Conservation (phyloP, 2,113 vertebrate species). For the Nymphicus hollandicus region DNA sequence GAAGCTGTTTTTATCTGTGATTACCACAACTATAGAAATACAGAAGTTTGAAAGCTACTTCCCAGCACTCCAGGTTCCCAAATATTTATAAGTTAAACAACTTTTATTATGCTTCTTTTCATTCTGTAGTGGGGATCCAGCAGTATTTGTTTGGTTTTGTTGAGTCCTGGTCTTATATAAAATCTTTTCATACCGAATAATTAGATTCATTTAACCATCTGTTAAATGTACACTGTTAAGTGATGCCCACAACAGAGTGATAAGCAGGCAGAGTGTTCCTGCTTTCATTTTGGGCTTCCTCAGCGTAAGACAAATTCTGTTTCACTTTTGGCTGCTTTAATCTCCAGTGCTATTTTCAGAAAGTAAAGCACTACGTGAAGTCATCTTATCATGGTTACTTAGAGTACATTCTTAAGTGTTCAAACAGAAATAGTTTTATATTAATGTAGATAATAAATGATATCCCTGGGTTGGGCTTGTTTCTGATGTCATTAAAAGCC, state of each 20-base stretch:
- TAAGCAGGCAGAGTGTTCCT: not conserved
- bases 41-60: not conserved
- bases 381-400: not conserved
- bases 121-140: not conserved
- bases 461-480: not conserved
- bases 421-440: not conserved
- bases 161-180: not conserved
- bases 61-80: not conserved
- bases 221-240: not conserved
- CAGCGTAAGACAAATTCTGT: not conserved
- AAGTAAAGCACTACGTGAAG: not conserved
- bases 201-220: not conserved
- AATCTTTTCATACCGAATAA: not conserved
- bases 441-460: not conserved
- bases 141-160: slow-evolving; percentile 21
- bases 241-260: not conserved
- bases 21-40: not conserved
- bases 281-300: not conserved
- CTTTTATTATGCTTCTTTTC: not conserved
- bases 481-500: not conserved
- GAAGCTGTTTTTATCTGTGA: not conserved
- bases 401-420: not conserved
- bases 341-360: not conserved
- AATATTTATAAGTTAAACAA: slow-evolving; percentile 13
- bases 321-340: not conserved